Percentiles rank a stretch among this genome's conserved stretches.
Evolutionary conservation across 2,113 vertebrate species (phyloP).

Genomic region (Seriola rivoliana): DNA sequence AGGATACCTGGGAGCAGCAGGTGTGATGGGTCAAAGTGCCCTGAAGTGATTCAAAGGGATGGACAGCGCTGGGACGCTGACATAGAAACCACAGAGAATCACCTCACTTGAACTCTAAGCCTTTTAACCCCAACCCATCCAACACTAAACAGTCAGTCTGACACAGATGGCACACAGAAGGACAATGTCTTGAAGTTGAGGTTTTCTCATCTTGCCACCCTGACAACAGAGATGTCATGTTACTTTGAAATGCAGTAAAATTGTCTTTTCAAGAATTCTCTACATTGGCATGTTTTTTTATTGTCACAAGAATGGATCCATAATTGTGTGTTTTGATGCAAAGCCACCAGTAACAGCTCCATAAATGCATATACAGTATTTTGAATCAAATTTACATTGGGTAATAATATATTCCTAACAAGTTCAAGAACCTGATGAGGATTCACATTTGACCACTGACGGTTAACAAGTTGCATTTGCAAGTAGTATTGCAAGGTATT

Average conservation of each 20-base stretch:
- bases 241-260: conserved; percentile 72
- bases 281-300: conserved; percentile 4
- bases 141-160: not conserved
- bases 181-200: conserved; percentile 8
- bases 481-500: not conserved
- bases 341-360: not conserved
- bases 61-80: conserved; percentile 41
- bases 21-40: conserved; percentile 5
- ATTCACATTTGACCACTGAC: not conserved
- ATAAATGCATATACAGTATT: not conserved
- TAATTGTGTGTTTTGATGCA: not conserved
- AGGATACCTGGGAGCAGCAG: conserved; percentile 5
- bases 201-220: conserved; percentile 8
- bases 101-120: conserved; percentile 30
- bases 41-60: conserved; percentile 26
- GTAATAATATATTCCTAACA: too few relatives aligned
- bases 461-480: not conserved
- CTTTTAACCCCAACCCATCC: conserved; percentile 9
- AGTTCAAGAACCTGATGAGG: not conserved
- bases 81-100: conserved; percentile 16
- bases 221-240: conserved; percentile 39
- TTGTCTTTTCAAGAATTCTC: conserved; percentile 61
- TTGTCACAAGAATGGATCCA: not conserved
- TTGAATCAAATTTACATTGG: not conserved
- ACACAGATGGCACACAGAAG: conserved; percentile 14